Base-by-base conservation (phyloP, 2,888 invertebrate species). In the Rhingia rostrata region DNA sequence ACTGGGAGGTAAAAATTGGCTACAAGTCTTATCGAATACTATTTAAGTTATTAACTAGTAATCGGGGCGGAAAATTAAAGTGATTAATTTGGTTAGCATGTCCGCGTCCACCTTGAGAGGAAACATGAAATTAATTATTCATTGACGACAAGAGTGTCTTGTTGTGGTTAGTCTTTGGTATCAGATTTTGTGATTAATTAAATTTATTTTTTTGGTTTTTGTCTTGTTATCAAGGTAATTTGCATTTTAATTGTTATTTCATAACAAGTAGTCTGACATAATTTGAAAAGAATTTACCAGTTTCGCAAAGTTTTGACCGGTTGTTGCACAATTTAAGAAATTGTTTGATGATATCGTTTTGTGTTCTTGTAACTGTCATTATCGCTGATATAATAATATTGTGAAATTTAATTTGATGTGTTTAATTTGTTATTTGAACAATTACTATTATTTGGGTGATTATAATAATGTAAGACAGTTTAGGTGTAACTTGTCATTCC, bases 81-180 rank as follows among this genome's bases (percentile, higher is more conserved):
- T 39, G 22, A 49, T 53, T 51, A 37, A 81, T 75, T 63, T 53
- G 51, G 45, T 53, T 53, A 35, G 22, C 63, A 39, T 63, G 30
- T 67, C n/a, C 43, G 12, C 32, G 37, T 7, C 39, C 10, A 60
- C 75, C 63, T 81, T 75, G 75, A 70, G 47, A 64, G 12, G 12
- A n/a, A 75, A 75, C 60, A 75, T 51, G 56, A 64, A 45, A 60
- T 75, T 53, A 58, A 75, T 81, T 70, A 81, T 81, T 63, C 51
- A 70, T 81, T 60, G 60, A 32, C 58, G 30, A 63, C 33, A 49
- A 56, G 22, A 43, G 14, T 56, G 2, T 33, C 58, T 49, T 64
- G 45, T 53, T 47, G 41, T 12, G 12, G 39, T 12, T 75, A 22
- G 22, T 22, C 22, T 45, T 49, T 73, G 61, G 41, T 49, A 63